Evolutionary conservation across 92 coral and sea anemone species (phyloP).

Genomic region (Palythoa grandiflora): DNA sequence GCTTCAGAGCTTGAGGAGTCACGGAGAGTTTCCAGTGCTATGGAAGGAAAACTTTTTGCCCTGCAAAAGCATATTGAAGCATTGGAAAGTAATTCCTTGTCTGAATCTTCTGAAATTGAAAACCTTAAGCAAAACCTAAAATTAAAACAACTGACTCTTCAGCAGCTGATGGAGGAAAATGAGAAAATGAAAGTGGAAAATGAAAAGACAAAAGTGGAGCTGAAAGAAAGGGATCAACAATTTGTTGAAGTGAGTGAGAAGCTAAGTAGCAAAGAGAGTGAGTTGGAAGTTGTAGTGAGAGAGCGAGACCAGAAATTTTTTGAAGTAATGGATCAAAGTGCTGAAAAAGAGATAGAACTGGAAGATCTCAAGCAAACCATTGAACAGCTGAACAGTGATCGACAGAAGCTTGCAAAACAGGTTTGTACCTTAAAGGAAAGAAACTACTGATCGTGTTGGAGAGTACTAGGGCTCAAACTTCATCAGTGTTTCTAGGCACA

Average conservation of each 20-base stretch:
- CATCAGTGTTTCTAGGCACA: no score
- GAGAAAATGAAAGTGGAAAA: conserved; percentile 80
- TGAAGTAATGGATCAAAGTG: conserved; percentile 77
- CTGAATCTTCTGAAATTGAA: conserved; percentile 85
- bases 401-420: conserved; percentile 72
- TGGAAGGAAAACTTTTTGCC: conserved; percentile 69
- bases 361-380: conserved; percentile 71
- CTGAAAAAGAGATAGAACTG: conserved; percentile 74
- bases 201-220: conserved; percentile 78
- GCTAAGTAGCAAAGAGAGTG: conserved; percentile 63
- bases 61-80: conserved; percentile 69
- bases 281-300: conserved; percentile 62
- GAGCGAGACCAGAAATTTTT: conserved; percentile 78
- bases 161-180: conserved; percentile 84
- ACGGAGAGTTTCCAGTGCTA: conserved; percentile 48
- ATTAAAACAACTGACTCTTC: conserved; percentile 81
- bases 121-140: conserved; percentile 84
- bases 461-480: no score
- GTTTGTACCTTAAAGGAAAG: conserved; percentile 54
- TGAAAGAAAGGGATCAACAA: conserved; percentile 49
- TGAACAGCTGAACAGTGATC: conserved; percentile 60
- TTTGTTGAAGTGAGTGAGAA: conserved; percentile 56
- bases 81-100: conserved; percentile 82
- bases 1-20: conserved; percentile 61
- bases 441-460: neutral